Conservation (phyloP, 2,797 vertebrate genomes). For the Etheostoma nigrum region DNA sequence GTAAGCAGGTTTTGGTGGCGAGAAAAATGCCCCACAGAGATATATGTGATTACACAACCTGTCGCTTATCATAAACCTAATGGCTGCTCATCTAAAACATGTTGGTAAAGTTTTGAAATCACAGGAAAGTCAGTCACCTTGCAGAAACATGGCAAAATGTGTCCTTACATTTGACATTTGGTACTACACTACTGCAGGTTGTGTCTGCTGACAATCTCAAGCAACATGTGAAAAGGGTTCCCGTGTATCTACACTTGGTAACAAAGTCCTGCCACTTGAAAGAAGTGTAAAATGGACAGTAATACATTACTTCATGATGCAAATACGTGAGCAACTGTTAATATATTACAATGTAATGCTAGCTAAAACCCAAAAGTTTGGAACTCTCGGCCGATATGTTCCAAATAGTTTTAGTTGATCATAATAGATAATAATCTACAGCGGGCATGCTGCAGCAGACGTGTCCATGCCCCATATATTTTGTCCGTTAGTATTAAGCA, state of each 20-base stretch:
- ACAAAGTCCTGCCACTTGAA: neutral
- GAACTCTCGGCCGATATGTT: too few relatives aligned
- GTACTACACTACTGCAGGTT: neutral
- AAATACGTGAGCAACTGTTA: too few relatives aligned
- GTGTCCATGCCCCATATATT: too few relatives aligned
- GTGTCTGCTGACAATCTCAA: neutral
- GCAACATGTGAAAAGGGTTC: neutral
- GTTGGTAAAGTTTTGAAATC: neutral
- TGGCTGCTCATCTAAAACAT: neutral
- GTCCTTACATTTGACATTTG: neutral
- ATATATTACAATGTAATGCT: too few relatives aligned
- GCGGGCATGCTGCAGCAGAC: too few relatives aligned
- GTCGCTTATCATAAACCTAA: neutral
- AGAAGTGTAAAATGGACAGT: neutral
- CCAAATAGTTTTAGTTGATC: too few relatives aligned
- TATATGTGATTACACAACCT: constrained; percentile 19
- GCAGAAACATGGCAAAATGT: neutral
- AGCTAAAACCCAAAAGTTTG: too few relatives aligned
- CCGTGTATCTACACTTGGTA: neutral
- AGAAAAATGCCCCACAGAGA: constrained; percentile 10
- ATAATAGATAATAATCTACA: too few relatives aligned
- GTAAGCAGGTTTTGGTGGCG: constrained; percentile 32
- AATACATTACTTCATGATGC: neutral
- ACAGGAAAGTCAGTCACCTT: neutral
- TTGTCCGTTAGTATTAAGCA: too few relatives aligned